phyloP scores from a whole-genome alignment of 2,113 vertebrate species.

The Typhlomys cinereus region DNA sequence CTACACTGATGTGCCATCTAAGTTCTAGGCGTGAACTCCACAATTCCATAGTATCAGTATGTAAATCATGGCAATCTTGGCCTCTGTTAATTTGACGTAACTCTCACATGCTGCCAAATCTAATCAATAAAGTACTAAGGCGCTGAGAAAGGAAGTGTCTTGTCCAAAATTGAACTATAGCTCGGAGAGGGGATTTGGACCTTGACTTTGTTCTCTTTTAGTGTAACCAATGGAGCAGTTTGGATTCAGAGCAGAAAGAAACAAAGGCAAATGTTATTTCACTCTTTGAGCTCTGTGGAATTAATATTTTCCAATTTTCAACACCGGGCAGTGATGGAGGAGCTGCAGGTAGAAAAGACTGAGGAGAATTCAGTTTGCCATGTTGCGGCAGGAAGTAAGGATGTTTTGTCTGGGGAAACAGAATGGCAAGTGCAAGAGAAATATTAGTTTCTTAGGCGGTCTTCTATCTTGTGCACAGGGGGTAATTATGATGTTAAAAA shows the following conservation, averaged over 20 bases:
- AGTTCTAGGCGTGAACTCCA: not conserved
- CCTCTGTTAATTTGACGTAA: not conserved
- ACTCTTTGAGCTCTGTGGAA: constrained; percentile 24
- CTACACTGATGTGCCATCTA: not conserved
- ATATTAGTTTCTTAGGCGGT: not conserved
- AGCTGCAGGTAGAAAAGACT: not conserved
- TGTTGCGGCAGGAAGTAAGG: not conserved
- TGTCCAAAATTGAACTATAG: too few species aligned
- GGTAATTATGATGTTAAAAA: constrained; percentile 40
- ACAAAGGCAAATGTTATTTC: constrained; percentile 45
- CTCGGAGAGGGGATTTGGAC: not conserved
- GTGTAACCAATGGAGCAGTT: constrained; percentile 49
- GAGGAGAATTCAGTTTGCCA: not conserved
- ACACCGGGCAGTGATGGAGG: not conserved
- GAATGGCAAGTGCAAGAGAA: not conserved
- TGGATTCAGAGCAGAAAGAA: constrained; percentile 42
- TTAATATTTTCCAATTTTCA: constrained; percentile 23
- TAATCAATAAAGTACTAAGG: not conserved
- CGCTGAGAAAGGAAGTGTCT: not conserved
- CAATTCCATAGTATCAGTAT: not conserved
- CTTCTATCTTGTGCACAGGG: not conserved
- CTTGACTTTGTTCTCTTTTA: constrained; percentile 16
- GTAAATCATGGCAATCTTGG: not conserved
- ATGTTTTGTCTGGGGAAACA: not conserved
- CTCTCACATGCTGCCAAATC: not conserved